Evolutionary conservation across 2,113 vertebrate genomes (phyloP), one percentile per base, ranked within the genome.

Genomic region (Bubo scandiacus): DNA sequence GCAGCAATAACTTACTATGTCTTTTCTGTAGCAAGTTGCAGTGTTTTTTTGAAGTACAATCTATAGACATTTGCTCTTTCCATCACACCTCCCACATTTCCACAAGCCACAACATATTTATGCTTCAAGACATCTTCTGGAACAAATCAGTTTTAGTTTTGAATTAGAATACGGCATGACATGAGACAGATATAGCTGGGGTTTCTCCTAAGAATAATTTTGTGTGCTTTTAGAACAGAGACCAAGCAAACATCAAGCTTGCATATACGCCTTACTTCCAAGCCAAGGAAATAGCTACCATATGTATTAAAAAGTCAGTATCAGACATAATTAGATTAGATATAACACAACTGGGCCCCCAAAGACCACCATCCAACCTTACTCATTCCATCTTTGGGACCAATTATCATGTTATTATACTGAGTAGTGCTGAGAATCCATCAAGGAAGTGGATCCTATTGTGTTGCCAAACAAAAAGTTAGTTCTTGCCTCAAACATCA

Each of bases 41-140:
- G 75, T 55, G 71, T 6, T 86, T 85, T 96, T 96, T 57, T 96
- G 85, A 94, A 96, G 81, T 70, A 88, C 90, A 93, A 93, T 93
- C 96, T 93, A 97, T 77, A 96, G 92, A 81, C 85, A 83, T 94
- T 97, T 92, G 88, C 93, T 94, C 94, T 95, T 96, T 94, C 96
- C 92, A 90, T 95, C 92, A 96, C 96, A 96, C 90, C 94, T 97
- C 95, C 96, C 96, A 92, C 95, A 94, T 90, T 80, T 96, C 93
- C 90, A 96, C 95, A 96, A 96, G 75, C 93, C 96, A 95, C 81
- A 92, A 92, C 88, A 95, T 94, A 96, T 77, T 96, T 96, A 73
- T 83, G 88, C 90, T 97, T 94, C 93, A 96, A 94, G 85, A 97
- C 85, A 82, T 93, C 85, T 96, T 96, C 96, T 97, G 92, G 92